Percentiles rank a stretch among this genome's conserved stretches.
phyloP scores from a whole-genome alignment of 2,113 vertebrate genomes.

The Lagopus muta region DNA sequence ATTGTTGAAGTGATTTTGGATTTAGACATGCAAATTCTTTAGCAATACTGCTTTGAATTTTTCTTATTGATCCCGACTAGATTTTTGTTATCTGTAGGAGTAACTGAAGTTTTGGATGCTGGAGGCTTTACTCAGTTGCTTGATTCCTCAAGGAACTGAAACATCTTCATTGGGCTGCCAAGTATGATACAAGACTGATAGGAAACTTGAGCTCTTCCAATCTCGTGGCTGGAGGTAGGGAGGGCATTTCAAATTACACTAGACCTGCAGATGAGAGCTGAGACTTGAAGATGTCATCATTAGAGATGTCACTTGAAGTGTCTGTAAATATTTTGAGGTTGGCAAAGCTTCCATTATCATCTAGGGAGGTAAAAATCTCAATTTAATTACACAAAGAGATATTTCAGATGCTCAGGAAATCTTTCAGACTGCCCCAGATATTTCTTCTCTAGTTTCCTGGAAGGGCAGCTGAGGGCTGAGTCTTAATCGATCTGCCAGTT shows the following conservation, averaged over 20 bases:
- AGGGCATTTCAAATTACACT: not conserved
- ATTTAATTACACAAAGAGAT: not conserved
- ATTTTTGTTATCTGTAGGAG: not conserved
- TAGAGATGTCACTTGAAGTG: not conserved
- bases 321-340: not conserved
- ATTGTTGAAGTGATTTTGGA: not conserved
- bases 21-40: not conserved
- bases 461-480: not conserved
- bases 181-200: not conserved
- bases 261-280: not conserved
- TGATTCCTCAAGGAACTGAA: not conserved
- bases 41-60: not conserved
- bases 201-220: not conserved
- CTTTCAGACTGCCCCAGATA: not conserved
- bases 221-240: not conserved
- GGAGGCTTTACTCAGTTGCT: not conserved
- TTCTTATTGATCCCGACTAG: not conserved
- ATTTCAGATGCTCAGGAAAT: constrained; percentile 13
- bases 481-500: not conserved
- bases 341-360: not conserved
- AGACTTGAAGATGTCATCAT: not conserved
- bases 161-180: not conserved
- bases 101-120: not conserved
- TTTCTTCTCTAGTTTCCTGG: not conserved
- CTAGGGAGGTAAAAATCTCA: not conserved